These are phyloP conservation scores for Synanthedon andrenaeformis DNA, from an alignment of 2,888 invertebrate genomes.

Conservation along the genomic window DNA sequence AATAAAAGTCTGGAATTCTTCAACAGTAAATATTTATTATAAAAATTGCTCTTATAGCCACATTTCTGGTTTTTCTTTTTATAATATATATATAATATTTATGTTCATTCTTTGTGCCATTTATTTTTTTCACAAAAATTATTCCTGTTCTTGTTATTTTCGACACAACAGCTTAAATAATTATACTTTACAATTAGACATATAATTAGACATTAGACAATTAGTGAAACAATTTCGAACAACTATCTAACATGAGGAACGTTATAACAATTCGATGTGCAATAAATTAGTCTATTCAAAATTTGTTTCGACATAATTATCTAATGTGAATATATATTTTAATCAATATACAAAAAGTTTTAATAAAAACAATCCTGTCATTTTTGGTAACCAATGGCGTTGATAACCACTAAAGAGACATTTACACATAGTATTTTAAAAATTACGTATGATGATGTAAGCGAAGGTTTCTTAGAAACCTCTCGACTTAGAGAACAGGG, in stretches of 20 bases:
- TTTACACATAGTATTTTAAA: slow-evolving; percentile 44
- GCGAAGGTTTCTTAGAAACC: slow-evolving; percentile 46
- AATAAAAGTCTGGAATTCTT: slow-evolving; percentile 56
- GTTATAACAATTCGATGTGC: slow-evolving; percentile 67
- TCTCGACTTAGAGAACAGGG: slow-evolving; percentile 39
- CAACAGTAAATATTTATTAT: slow-evolving; percentile 72
- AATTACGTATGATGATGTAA: slow-evolving; percentile 54
- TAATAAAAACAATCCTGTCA: slow-evolving; percentile 63
- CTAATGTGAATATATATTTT: slow-evolving; percentile 58
- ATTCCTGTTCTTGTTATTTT: slow-evolving; percentile 70
- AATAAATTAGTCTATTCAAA: slow-evolving; percentile 42
- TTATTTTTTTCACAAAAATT: slow-evolving; percentile 61
- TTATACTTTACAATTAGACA: slow-evolving; percentile 64
- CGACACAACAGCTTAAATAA: slow-evolving; percentile 69
- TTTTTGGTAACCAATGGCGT: slow-evolving; percentile 71
- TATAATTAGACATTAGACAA: slow-evolving; percentile 52
- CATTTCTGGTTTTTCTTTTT: slow-evolving; percentile 57
- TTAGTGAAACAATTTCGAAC: slow-evolving; percentile 53
- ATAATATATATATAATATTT: slow-evolving; percentile 68
- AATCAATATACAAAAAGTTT: slow-evolving; percentile 64
- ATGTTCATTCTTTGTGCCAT: slow-evolving; percentile 70
- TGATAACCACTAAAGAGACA: slow-evolving; percentile 57
- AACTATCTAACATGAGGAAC: slow-evolving; percentile 52
- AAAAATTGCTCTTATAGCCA: slow-evolving; percentile 71
- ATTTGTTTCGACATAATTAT: slow-evolving; percentile 39